Base-by-base conservation (phyloP, 2,888 invertebrate species). In the Eucera pruinosa region DNA sequence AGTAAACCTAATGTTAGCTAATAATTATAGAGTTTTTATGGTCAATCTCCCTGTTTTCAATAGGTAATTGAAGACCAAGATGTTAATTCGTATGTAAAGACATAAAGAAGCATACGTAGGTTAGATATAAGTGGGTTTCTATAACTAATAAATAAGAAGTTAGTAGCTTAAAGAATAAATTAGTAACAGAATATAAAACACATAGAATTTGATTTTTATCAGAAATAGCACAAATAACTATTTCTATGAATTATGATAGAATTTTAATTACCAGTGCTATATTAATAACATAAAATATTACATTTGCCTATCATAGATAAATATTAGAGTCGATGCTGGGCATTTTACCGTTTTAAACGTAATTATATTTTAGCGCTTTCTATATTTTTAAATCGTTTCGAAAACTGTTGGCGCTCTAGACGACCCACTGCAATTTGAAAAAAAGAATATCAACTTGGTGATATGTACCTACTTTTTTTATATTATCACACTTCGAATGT, bases 1-100 rank as follows among this genome's bases (percentile, higher is more conserved):
- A 4, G 5, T 25, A 30, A 25, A 11, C 20, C 70, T 64, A 65
- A 75, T 70, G 41, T 39, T 25, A 36, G 30, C 43, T 33, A 36
- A 36, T 9, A 30, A 7, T 9, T 27, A 68, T 33, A 18, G 5
- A 36, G 2, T 30, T 48, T 39, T 55, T 27, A 27, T 27, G 11
- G n/a, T 9, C 36, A 11, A 36, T 9, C 7, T 23, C 2, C 5
- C 15, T n/a, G 20, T 39, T 20, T 11, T 5, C 11, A 48, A 60
- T 60, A 36, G 1, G 33, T 60, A 30, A 30, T 4, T 27, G n/a
- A 20, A n/a, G n/a, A n/a, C 45, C n/a, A 20, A n/a, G 7, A n/a
- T 15, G 27, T 30, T 13, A 30, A 18, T 20, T 11, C 6, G 1
- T 13, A 1, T 18, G 11, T 30, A 15, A 45, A 2, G 15, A 47